A percentile compares a stretch with the other conserved stretches of the same genome.
phyloP scores from a whole-genome alignment of 2,113 vertebrate species.

The Macaca nemestrina region DNA sequence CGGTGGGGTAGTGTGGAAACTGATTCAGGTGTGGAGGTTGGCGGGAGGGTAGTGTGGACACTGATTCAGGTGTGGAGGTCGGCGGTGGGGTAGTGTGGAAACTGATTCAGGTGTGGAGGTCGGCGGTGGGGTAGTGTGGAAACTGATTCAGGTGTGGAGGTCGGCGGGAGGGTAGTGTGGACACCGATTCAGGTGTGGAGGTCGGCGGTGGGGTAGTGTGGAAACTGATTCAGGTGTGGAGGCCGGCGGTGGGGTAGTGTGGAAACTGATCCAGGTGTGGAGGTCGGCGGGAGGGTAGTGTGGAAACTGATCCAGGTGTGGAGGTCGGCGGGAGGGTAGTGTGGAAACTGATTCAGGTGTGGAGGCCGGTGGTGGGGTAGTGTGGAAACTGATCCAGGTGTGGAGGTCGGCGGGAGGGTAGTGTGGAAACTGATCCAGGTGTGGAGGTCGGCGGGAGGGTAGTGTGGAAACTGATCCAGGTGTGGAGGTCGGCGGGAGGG shows the following conservation, averaged over 20 bases:
- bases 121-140: accelerated
- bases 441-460: too few relatives aligned
- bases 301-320: too few relatives aligned
- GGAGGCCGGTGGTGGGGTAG: accelerated
- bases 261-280: accelerated
- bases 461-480: too few relatives aligned
- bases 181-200: too few relatives aligned
- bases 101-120: accelerated
- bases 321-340: accelerated
- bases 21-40: accelerated
- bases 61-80: accelerated
- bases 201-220: accelerated
- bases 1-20: accelerated
- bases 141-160: accelerated
- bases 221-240: too few relatives aligned
- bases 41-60: too few relatives aligned
- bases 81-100: too few relatives aligned
- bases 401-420: accelerated
- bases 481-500: accelerated
- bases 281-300: accelerated
- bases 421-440: too few relatives aligned
- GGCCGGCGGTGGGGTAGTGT: accelerated
- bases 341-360: too few relatives aligned
- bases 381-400: too few relatives aligned
- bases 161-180: accelerated